Percentiles rank a stretch among this genome's conserved stretches.
Conservation (phyloP, 2,888 invertebrate genomes). For the Folsomia manolachei region DNA sequence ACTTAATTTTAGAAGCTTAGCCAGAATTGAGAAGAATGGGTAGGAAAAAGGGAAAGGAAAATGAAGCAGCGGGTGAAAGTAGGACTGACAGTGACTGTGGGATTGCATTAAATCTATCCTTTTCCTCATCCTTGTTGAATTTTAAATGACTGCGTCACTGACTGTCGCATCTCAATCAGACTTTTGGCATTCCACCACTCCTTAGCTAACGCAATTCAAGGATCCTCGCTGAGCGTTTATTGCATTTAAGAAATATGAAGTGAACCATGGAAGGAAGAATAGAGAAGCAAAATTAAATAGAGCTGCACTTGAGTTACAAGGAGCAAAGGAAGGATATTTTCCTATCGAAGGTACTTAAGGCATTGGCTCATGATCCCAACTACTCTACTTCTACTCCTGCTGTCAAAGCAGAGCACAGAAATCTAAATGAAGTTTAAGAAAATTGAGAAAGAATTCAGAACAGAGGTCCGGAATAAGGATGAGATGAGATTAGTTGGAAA, state of each 20-base stretch:
- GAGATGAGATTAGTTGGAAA: slow-evolving; percentile 13
- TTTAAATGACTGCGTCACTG: neutral
- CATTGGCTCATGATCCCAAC: neutral
- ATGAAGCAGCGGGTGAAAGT: neutral
- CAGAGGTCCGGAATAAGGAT: slow-evolving; percentile 3
- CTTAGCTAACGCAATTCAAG: neutral
- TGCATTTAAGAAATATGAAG: neutral
- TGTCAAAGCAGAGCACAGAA: neutral
- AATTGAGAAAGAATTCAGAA: slow-evolving; percentile 15
- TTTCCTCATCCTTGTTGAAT: neutral
- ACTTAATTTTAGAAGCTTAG: neutral
- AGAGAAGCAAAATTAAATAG: neutral
- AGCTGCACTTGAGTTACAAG: no score
- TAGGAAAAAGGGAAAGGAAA: neutral
- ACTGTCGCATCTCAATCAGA: neutral
- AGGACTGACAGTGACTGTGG: neutral
- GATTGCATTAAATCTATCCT: neutral
- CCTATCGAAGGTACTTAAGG: neutral
- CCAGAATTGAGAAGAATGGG: neutral
- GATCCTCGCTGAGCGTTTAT: neutral
- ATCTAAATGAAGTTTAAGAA: slow-evolving; percentile 19
- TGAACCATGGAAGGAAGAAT: neutral
- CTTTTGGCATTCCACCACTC: neutral
- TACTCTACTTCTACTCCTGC: neutral
- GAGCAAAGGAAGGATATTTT: no score